Evolutionary conservation across 2,113 vertebrate species (phyloP).

Genomic region (Oryzias woworae): DNA sequence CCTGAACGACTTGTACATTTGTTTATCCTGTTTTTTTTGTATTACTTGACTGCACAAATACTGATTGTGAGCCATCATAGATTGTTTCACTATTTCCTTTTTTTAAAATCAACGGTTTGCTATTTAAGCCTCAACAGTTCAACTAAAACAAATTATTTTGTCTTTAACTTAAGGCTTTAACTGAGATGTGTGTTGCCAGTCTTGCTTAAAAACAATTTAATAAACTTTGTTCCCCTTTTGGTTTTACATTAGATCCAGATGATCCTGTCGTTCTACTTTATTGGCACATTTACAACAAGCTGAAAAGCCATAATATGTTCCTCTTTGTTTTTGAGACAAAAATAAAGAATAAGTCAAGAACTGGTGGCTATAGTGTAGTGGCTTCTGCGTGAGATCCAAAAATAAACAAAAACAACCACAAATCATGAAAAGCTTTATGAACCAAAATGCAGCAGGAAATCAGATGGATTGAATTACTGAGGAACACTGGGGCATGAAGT

Average conservation of each 20-base stretch:
- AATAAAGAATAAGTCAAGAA: conserved; percentile 5
- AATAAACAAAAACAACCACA: no score
- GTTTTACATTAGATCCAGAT: conserved; percentile 11
- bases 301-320: neutral
- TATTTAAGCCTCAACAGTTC: conserved; percentile 14
- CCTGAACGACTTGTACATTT: conserved; percentile 49
- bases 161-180: conserved; percentile 38
- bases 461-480: no score
- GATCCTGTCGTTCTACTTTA: conserved; percentile 1
- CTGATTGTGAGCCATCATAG: conserved; percentile 49
- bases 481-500: no score
- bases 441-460: no score
- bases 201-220: conserved; percentile 5
- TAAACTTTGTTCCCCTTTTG: conserved; percentile 1
- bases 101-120: conserved; percentile 12
- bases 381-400: no score
- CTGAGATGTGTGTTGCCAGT: conserved; percentile 24
- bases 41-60: conserved; percentile 32
- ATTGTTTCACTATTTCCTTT: conserved; percentile 42
- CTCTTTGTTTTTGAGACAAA: neutral
- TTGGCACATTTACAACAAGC: neutral
- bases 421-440: no score
- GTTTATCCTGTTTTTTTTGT: conserved; percentile 54
- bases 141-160: conserved; percentile 40
- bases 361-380: no score